Evolutionary conservation across 2,113 vertebrate genomes (phyloP), one percentile per base, ranked within the genome.

Genomic region (Oryzias curvinotus): DNA sequence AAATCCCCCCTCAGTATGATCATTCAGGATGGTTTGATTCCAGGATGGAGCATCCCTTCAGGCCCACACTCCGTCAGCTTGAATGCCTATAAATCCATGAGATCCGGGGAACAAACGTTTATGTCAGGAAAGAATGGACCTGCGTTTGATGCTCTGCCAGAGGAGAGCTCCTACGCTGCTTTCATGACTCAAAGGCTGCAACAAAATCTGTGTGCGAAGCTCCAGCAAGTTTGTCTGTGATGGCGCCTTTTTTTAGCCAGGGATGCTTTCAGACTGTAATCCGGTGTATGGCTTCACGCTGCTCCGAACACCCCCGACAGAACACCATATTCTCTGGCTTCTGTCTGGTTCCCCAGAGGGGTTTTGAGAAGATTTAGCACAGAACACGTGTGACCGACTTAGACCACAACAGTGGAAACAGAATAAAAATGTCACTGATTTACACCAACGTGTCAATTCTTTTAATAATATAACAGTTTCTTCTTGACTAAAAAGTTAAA

Each of bases 221-320:
- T 72, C 52, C 41, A 71, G 62, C 74, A 64, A 75, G 64, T 57
- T 30, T 55, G 71, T 83, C 66, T 82, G 66, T 65, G 71, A 74
- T 52, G 60, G 56, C 57, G 53, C 80, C 51, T 73, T 63, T 52
- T 72, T 69, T 72, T 68, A 62, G 21, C 61, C 71, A 58, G 55
- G 61, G 48, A 46, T 49, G 61, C 57, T 67, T 70, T 58, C 56
- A 75, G 67, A 71, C 56, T 73, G 62, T 83, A 85, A 87, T 87
- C 80, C 73, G 54, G 57, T 62, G 71, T 71, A 65, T 70, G 70
- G 58, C 66, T 60, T 36, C 62, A 47, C 67, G 78, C 65, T 74
- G 68, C 58, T 74, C 55, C 44, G 21, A 76, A 62, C 26, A 56
- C 61, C 61, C 77, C 73, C 66, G 49, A 68, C 19, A 26, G 66